Conservation (phyloP, 2,888 invertebrate genomes). For the Tetranychus piercei region DNA sequence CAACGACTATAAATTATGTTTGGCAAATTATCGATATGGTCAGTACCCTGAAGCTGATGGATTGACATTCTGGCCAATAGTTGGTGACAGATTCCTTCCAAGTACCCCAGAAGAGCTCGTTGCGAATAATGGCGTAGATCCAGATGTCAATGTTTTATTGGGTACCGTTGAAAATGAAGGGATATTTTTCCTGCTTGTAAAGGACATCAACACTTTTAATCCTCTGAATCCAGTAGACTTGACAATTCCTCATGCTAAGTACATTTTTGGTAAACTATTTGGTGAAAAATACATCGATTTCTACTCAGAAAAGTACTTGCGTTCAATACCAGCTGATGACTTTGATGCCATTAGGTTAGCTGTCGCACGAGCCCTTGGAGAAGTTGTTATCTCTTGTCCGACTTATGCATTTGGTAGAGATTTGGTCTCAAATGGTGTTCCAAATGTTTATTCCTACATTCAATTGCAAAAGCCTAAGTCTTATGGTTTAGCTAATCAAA, state of each 20-base stretch:
- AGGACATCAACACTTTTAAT: neutral
- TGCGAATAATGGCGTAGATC: neutral
- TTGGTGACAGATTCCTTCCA: neutral
- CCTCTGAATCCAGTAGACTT: neutral
- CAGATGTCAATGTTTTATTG: neutral
- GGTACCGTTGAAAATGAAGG: neutral
- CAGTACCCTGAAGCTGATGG: neutral
- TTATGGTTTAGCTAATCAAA: neutral
- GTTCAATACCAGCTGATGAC: neutral
- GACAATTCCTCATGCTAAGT: neutral
- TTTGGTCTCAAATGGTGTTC: neutral
- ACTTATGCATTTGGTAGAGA: neutral
- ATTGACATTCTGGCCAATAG: neutral
- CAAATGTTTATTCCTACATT: neutral
- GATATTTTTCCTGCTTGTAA: neutral
- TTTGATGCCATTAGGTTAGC: neutral
- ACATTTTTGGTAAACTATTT: neutral
- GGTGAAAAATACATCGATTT: neutral
- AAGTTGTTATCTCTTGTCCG: neutral
- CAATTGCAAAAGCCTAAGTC: neutral
- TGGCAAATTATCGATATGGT: neutral
- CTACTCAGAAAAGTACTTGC: neutral
- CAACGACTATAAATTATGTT: neutral
- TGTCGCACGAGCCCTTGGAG: neutral
- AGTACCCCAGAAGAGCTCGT: neutral